Conservation (phyloP, 2,888 invertebrate species). For the Limnephilus auricula region DNA sequence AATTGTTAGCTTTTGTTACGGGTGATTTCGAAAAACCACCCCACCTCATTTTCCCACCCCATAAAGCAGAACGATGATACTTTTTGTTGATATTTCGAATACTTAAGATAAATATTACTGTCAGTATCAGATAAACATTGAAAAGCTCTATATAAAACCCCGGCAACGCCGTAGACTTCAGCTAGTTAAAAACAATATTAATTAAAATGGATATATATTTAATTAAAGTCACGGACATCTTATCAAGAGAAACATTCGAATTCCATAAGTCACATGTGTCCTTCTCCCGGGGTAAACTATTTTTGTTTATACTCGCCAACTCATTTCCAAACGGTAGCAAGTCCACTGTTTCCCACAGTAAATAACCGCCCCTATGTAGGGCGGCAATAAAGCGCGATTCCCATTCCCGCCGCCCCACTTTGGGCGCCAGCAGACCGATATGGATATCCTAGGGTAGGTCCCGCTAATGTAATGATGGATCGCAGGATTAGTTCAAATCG, state of each 20-base stretch:
- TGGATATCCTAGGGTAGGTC: conserved; percentile 56
- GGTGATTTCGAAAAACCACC: too few relatives aligned
- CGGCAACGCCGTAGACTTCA: too few relatives aligned
- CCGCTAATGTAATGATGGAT: conserved; percentile 67
- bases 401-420: neutral
- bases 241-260: conserved; percentile 38
- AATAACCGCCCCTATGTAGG: conserved; percentile 47
- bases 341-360: conserved; percentile 16
- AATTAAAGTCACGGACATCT: conserved; percentile 50
- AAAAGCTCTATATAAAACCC: too few relatives aligned
- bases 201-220: conserved; percentile 27
- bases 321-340: conserved; percentile 48
- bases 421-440: conserved; percentile 37
- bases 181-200: neutral
- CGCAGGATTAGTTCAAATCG: conserved; percentile 67
- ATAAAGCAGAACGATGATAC: too few relatives aligned
- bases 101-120: too few relatives aligned
- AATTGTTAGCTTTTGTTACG: too few relatives aligned
- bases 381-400: conserved; percentile 51
- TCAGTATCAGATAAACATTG: too few relatives aligned
- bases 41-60: too few relatives aligned
- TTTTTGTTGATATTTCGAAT: too few relatives aligned
- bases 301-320: conserved; percentile 62
- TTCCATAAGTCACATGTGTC: conserved; percentile 66
- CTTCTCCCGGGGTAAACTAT: conserved; percentile 62